These are phyloP conservation scores for Pyrrhosoma nymphula DNA, from an alignment of 2,888 invertebrate genomes.

Conservation along the genomic window DNA sequence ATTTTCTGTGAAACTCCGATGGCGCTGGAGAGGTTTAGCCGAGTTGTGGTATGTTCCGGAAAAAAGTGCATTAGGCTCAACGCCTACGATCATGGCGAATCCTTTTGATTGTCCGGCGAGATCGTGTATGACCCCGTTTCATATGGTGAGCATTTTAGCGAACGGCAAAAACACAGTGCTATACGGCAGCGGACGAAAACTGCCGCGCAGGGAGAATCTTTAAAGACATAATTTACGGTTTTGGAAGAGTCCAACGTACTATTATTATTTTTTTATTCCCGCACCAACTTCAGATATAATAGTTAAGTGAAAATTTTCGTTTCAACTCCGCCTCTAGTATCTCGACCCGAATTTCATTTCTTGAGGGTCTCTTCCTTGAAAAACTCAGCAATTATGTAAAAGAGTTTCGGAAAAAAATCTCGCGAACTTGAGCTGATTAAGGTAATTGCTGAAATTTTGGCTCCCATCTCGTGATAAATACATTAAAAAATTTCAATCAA, in stretches of 20 bases:
- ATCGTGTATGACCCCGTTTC: slow-evolving; percentile 13
- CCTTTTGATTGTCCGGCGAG: slow-evolving; percentile 21
- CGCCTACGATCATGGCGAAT: background rate
- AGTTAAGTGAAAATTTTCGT: background rate
- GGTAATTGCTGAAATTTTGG: too few relatives aligned
- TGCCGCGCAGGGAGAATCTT: background rate
- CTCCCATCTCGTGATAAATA: too few relatives aligned
- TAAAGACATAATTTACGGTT: slow-evolving; percentile 1
- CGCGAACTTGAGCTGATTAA: background rate
- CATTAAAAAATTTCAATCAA: too few relatives aligned
- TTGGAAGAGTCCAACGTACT: background rate
- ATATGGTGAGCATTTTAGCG: background rate
- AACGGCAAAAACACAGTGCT: background rate
- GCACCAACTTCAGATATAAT: background rate
- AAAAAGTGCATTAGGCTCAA: background rate
- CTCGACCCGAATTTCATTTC: background rate
- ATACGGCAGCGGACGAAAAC: background rate
- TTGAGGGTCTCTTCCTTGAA: background rate
- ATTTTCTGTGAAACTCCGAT: background rate
- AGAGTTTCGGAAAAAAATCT: background rate
- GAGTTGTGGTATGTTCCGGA: background rate
- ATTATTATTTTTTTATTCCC: background rate
- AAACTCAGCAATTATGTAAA: background rate
- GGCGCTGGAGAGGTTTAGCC: background rate
- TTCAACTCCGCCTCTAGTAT: background rate